Evolutionary conservation across 2,888 invertebrate genomes (phyloP).

Genomic region (Vesta saturnalis): DNA sequence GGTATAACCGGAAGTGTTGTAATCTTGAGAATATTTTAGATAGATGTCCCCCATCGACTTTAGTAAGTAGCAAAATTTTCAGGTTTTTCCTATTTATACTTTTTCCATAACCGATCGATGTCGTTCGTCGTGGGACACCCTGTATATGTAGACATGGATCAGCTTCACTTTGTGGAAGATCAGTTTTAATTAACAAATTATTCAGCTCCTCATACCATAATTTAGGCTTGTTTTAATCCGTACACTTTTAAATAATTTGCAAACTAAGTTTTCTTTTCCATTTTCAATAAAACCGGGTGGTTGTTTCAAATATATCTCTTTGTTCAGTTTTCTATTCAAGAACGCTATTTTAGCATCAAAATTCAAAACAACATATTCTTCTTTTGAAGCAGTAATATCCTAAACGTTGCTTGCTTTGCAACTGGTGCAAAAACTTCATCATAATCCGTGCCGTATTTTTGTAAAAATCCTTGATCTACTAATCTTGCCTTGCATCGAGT

Average conservation of each 20-base stretch:
- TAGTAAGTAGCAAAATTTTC: too few species aligned
- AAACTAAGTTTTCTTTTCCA: slow-evolving; percentile 42
- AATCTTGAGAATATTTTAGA: too few species aligned
- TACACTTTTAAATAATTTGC: too few species aligned
- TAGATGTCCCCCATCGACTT: too few species aligned
- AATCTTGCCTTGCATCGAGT: slow-evolving; percentile 39
- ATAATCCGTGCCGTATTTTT: slow-evolving; percentile 33
- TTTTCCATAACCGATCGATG: too few species aligned
- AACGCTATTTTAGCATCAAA: slow-evolving; percentile 47
- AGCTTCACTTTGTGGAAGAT: too few species aligned
- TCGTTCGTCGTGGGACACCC: too few species aligned
- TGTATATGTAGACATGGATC: too few species aligned
- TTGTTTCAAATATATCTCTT: slow-evolving; percentile 44
- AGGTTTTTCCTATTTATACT: too few species aligned
- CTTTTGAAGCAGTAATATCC: slow-evolving; percentile 38
- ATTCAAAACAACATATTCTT: slow-evolving; percentile 39
- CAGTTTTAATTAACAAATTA: too few species aligned
- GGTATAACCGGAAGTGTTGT: too few species aligned
- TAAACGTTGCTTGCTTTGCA: slow-evolving; percentile 29
- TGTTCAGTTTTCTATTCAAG: slow-evolving; percentile 43
- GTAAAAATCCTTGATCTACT: slow-evolving; percentile 42
- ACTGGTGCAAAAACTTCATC: slow-evolving; percentile 5
- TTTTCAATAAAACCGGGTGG: slow-evolving; percentile 30
- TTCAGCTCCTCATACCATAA: too few species aligned
- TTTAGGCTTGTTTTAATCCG: slow-evolving; percentile 47